phyloP scores from a whole-genome alignment of 2,113 vertebrate species.

The Alligator mississippiensis region DNA sequence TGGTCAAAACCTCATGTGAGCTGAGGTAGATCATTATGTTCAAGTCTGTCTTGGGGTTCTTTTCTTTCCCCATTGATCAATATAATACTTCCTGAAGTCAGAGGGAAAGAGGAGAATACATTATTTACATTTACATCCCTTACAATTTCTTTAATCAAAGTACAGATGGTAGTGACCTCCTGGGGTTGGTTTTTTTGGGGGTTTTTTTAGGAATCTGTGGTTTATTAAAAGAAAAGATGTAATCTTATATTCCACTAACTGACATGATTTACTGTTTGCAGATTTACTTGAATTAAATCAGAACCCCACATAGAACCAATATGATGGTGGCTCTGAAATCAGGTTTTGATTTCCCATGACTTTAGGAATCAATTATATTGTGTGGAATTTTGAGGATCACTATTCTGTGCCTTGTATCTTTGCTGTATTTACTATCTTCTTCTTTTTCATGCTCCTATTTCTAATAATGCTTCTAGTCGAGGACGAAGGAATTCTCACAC shows the following conservation, averaged over 20 bases:
- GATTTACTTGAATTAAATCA: neutral
- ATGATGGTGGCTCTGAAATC: constrained; percentile 20
- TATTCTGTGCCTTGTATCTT: constrained; percentile 73
- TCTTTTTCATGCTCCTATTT: constrained; percentile 81
- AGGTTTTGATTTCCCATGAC: constrained; percentile 72
- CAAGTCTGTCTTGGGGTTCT: constrained; percentile 80
- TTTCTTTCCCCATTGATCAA: constrained; percentile 78
- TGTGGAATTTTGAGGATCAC: constrained; percentile 66
- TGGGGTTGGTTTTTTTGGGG: neutral
- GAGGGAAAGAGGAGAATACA: constrained; percentile 61
- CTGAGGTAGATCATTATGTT: constrained; percentile 82
- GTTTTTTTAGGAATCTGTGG: constrained; percentile 13
- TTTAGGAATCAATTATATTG: constrained; percentile 84
- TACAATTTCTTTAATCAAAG: constrained; percentile 16
- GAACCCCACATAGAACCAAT: neutral
- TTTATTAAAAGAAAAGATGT: neutral
- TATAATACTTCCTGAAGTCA: constrained; percentile 84
- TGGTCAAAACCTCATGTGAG: constrained; percentile 70
- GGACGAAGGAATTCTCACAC: constrained; percentile 98
- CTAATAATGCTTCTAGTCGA: constrained; percentile 89
- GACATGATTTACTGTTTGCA: neutral
- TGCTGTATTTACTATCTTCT: constrained; percentile 81
- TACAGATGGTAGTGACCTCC: neutral
- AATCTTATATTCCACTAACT: neutral
- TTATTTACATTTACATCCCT: constrained; percentile 41